Evolutionary conservation across 2,797 vertebrate species (phyloP).

Genomic region (Clarias laeviceps): DNA sequence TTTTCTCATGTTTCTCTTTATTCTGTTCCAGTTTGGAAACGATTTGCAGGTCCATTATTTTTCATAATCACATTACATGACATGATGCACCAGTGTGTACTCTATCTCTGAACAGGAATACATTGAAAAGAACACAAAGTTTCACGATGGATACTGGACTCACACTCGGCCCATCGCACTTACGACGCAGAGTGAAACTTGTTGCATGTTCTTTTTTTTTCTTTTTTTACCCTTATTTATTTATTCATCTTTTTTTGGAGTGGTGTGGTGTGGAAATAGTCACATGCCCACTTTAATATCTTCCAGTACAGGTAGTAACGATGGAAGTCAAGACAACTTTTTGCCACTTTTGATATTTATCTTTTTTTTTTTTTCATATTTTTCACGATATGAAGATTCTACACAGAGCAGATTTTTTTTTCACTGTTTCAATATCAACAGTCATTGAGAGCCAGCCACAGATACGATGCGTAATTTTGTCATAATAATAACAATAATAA

Average conservation of each 20-base stretch:
- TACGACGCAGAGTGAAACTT: conserved; percentile 87
- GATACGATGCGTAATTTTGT: conserved; percentile 76
- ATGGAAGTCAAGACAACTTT: conserved; percentile 69
- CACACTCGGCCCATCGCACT: conserved; percentile 89
- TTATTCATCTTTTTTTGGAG: conserved; percentile 32
- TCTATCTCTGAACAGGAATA: conserved; percentile 95
- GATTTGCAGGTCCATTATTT: conserved; percentile 90
- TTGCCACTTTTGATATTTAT: conserved; percentile 71
- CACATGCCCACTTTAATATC: conserved; percentile 65
- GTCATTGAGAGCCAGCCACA: conserved; percentile 82
- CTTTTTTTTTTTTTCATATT: conserved; percentile 64
- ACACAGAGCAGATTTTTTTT: conserved; percentile 71
- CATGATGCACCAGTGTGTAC: conserved; percentile 91
- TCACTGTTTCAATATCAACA: conserved; percentile 76
- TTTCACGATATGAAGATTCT: conserved; percentile 76
- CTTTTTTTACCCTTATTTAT: conserved; percentile 30
- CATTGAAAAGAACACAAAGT: conserved; percentile 93
- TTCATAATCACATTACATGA: conserved; percentile 93
- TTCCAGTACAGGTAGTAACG: conserved; percentile 63
- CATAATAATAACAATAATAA: conserved; percentile 65
- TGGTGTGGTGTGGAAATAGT: conserved; percentile 59
- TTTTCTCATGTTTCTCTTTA: conserved; percentile 83
- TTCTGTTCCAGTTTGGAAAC: conserved; percentile 88
- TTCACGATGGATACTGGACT: conserved; percentile 94
- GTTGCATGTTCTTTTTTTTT: conserved; percentile 59